phyloP scores from a whole-genome alignment of 1,140 invertebrate genomes.

The Drosophila azteca region DNA sequence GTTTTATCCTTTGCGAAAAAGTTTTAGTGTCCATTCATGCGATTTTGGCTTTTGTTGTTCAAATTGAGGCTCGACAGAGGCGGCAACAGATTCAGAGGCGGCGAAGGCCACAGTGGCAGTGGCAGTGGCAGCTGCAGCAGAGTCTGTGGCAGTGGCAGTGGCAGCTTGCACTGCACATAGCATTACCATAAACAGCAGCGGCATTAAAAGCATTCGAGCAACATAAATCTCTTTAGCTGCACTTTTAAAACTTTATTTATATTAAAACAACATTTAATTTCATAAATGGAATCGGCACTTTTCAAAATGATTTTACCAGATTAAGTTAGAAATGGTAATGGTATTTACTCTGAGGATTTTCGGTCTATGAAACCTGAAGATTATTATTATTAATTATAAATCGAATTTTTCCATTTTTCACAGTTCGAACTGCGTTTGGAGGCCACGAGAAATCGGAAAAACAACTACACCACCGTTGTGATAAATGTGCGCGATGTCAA shows the following conservation, averaged over 20 bases:
- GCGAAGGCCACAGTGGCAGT: too few species aligned
- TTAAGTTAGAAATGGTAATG: too few species aligned
- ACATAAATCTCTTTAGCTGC: conserved; percentile 27
- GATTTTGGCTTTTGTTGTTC: conserved; percentile 48
- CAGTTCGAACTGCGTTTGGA: conserved; percentile 87
- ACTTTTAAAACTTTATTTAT: background rate
- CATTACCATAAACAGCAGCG: conserved; percentile 19
- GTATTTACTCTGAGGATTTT: too few species aligned
- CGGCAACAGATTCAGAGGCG: too few species aligned
- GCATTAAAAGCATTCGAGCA: conserved; percentile 34
- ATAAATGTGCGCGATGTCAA: conserved; percentile 88
- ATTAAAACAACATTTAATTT: background rate
- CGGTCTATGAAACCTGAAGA: too few species aligned
- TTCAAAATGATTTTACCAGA: background rate
- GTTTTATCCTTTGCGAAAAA: conserved; percentile 25
- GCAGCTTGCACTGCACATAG: too few species aligned
- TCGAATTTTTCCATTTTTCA: background rate
- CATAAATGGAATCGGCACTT: conserved; percentile 11
- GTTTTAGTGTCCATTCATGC: conserved; percentile 40
- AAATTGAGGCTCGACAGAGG: conserved; percentile 9
- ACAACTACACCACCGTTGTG: conserved; percentile 87
- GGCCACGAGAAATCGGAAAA: conserved; percentile 87
- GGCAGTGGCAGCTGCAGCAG: too few species aligned
- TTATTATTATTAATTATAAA: background rate
- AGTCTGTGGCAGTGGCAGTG: too few species aligned